Evolutionary conservation across 2,797 vertebrate species (phyloP).

Genomic region (Muraenolepis orangiensis): DNA sequence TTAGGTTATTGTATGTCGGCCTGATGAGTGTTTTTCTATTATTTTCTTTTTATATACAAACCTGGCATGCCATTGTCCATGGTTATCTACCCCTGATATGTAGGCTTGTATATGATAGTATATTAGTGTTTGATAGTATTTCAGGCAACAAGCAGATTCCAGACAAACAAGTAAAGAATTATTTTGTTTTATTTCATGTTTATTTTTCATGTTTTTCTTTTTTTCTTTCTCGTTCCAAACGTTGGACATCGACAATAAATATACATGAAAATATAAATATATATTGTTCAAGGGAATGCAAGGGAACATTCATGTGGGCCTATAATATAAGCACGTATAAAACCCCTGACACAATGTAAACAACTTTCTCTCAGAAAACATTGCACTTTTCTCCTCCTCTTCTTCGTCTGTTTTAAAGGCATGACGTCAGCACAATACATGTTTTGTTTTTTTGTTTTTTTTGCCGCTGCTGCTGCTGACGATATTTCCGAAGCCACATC

Average conservation of each 20-base stretch:
- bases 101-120: background rate
- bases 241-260: conserved; percentile 69
- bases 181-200: background rate
- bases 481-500: conserved; percentile 56
- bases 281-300: conserved; percentile 51
- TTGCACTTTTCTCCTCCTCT: conserved; percentile 24
- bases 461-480: conserved; percentile 39
- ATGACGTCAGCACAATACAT: conserved; percentile 56
- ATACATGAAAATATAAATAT: conserved; percentile 67
- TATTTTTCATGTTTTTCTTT: conserved; percentile 27
- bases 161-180: conserved; percentile 7
- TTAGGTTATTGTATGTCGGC: background rate
- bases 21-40: background rate
- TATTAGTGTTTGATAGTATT: background rate
- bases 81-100: background rate
- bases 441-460: conserved; percentile 14
- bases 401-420: conserved; percentile 50
- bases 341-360: conserved; percentile 68
- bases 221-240: conserved; percentile 51
- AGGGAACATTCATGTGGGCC: conserved; percentile 70
- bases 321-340: conserved; percentile 48
- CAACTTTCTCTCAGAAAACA: conserved; percentile 34
- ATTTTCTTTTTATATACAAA: background rate
- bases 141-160: background rate
- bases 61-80: background rate